Evolutionary conservation across 2,797 vertebrate genomes (phyloP), one percentile per base, ranked within the genome.

Genomic region (Leptatherina wallacei): DNA sequence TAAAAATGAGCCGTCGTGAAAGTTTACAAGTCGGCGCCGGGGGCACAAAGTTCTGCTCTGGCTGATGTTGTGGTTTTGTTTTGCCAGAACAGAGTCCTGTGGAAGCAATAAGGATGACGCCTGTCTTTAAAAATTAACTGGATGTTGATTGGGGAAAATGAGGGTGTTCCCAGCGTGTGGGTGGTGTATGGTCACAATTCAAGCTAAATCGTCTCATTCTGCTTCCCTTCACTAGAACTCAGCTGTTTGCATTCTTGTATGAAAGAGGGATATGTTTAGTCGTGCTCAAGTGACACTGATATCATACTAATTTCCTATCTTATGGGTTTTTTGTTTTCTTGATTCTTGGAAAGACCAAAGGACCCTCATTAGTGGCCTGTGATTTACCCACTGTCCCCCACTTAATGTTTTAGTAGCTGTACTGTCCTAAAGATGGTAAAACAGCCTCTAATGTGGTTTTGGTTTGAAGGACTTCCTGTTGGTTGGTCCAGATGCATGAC

Each of bases 251-350:
- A 87, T 91, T 86, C 84, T 85, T 90, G 4, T 32, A 85, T 74
- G 59, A 81, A 61, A 22, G 74, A 77, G 80, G 78, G 83, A 87
- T 89, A 42, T 38, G 85, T 90, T 91, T 61, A 72, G 88, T 91
- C 87, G 84, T 89, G 85, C 66, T 89, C 74, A 56, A 60, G 61
- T 52, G 62, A 52, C 56, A 77, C 68, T 77, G 59, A 33, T 71
- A 70, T 83, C 86, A 47, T 40, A 27, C 61, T 42, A 36, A 67
- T 64, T 62, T 71, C 69, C 69, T 74, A 71, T 65, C 55, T 71
- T 58, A 44, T 14, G n/a, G 3, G 3, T 27, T 11, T 61, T 66
- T 36, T 60, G 24, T 52, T 71, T 61, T 72, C 51, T 62, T 61
- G 13, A 44, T 64, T 72, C 69, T 61, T 77, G 29, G 56, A 73